phyloP scores from a whole-genome alignment of 2,797 vertebrate species.

The Huso huso region DNA sequence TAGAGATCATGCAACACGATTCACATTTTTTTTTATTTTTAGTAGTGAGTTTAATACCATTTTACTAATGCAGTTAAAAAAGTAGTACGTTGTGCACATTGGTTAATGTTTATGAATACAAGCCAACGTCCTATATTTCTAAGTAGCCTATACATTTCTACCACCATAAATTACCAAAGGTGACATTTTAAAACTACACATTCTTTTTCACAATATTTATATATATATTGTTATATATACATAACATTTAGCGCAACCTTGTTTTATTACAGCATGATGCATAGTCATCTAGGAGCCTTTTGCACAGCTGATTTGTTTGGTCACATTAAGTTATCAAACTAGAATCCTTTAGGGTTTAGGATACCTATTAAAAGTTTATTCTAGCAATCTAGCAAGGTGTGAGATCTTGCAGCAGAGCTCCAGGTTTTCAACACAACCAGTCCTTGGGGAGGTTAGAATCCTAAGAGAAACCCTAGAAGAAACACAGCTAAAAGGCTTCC shows the following conservation, averaged over 20 bases:
- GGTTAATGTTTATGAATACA: too few species aligned
- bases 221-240: not conserved
- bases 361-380: slow-evolving; percentile 28
- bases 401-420: slow-evolving; percentile 20
- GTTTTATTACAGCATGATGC: slow-evolving; percentile 11
- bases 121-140: too few species aligned
- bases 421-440: slow-evolving; percentile 22
- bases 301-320: slow-evolving; percentile 19
- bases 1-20: too few species aligned
- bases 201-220: not conserved
- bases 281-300: slow-evolving; percentile 6
- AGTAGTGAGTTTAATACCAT: too few species aligned
- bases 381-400: slow-evolving; percentile 18
- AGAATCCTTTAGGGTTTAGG: slow-evolving; percentile 17
- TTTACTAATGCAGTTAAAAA: too few species aligned
- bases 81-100: too few species aligned
- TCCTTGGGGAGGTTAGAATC: slow-evolving; percentile 18
- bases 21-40: too few species aligned
- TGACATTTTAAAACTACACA: not conserved
- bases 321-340: slow-evolving; percentile 24
- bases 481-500: slow-evolving; percentile 22
- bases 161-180: too few species aligned
- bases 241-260: not conserved
- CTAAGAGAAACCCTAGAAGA: slow-evolving; percentile 24
- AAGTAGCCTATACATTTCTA: too few species aligned